Conservation (phyloP, 2,888 invertebrate genomes). For the Dicyrtoma fusca region DNA sequence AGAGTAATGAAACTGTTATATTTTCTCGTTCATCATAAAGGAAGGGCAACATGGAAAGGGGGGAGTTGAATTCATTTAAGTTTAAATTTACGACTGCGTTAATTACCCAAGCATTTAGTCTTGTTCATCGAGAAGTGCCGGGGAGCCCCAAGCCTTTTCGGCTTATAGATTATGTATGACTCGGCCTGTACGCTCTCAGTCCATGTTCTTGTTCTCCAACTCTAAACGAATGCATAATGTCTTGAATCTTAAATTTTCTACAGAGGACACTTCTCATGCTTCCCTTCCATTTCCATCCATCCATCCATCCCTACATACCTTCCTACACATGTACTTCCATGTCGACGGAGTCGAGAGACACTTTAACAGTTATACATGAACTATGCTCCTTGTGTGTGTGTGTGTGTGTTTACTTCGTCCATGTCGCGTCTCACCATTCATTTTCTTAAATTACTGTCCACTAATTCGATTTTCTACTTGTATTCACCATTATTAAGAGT, state of each 20-base stretch:
- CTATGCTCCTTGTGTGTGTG: no score
- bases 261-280: conserved; percentile 17
- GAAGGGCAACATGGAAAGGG: conserved; percentile 53
- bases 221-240: neutral
- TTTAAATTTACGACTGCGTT: conserved; percentile 55
- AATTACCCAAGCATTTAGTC: conserved; percentile 48
- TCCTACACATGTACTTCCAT: neutral
- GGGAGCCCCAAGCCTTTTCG: conserved; percentile 23
- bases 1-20: conserved; percentile 44
- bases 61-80: conserved; percentile 55
- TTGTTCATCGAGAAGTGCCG: conserved; percentile 21
- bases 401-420: no score
- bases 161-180: conserved; percentile 21
- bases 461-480: conserved; percentile 34
- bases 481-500: conserved; percentile 10
- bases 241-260: conserved; percentile 17
- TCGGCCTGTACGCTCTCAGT: conserved; percentile 3
- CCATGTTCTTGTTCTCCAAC: neutral
- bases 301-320: neutral
- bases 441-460: conserved; percentile 30
- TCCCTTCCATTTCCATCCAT: neutral
- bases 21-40: conserved; percentile 48
- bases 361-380: no score
- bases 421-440: conserved; percentile 18
- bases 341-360: no score